Percentiles rank a stretch among this genome's conserved stretches.
phyloP scores from a whole-genome alignment of 2,113 vertebrate genomes.

The Dolichallabes microphthalmus region DNA sequence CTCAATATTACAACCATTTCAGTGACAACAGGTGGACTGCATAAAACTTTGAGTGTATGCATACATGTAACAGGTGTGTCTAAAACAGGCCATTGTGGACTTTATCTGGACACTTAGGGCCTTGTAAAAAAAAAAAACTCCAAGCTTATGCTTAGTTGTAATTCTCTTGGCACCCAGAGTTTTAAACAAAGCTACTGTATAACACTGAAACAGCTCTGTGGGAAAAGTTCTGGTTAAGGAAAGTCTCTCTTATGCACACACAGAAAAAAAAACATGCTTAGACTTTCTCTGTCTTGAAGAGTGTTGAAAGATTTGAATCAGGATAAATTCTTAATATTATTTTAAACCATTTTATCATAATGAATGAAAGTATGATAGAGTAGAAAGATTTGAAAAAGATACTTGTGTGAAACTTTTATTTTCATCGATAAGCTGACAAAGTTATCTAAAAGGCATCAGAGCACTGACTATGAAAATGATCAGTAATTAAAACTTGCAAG shows the following conservation, averaged over 20 bases:
- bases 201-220: not conserved
- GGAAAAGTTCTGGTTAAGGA: not conserved
- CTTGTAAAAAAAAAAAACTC: slow-evolving; percentile 13
- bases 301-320: not conserved
- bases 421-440: not conserved
- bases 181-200: not conserved
- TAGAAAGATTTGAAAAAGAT: not conserved
- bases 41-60: slow-evolving; percentile 25
- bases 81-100: slow-evolving; percentile 12
- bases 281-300: not conserved
- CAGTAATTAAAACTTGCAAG: not conserved
- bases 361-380: not conserved
- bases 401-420: not conserved
- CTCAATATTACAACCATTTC: slow-evolving; percentile 40
- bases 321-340: not conserved
- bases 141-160: slow-evolving; percentile 10
- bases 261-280: slow-evolving; percentile 23
- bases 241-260: not conserved
- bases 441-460: not conserved
- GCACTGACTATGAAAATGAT: not conserved
- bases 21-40: slow-evolving; percentile 48
- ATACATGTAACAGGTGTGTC: slow-evolving; percentile 37
- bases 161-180: not conserved
- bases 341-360: not conserved
- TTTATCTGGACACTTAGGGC: not conserved